Percentiles rank a stretch among this genome's conserved stretches.
phyloP scores from a whole-genome alignment of 1,140 invertebrate species.

The Drosophila murphyi region DNA sequence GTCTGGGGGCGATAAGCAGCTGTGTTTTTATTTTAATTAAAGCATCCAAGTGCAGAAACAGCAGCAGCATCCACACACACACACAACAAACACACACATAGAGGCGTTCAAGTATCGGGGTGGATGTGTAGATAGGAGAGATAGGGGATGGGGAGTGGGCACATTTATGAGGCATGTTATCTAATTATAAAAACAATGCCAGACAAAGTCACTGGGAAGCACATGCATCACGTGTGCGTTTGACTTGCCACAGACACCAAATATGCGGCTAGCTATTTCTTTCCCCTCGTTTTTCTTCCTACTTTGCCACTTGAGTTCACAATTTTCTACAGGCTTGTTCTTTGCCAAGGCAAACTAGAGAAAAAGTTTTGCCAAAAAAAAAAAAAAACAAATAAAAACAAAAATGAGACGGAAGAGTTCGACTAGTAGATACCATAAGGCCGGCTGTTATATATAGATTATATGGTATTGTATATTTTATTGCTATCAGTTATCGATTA shows the following conservation, averaged over 20 bases:
- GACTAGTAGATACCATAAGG: no score
- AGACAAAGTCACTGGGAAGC: constrained; percentile 3
- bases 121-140: no score
- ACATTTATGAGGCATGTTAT: constrained; percentile 58
- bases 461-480: no score
- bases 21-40: constrained; percentile 77
- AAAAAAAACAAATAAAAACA: background rate
- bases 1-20: constrained; percentile 44
- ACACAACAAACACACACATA: background rate
- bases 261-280: constrained; percentile 14
- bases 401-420: background rate
- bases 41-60: constrained; percentile 51
- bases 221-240: constrained; percentile 19
- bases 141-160: background rate
- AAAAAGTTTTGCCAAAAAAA: constrained; percentile 1
- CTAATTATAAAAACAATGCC: constrained; percentile 63
- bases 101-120: no score
- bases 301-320: constrained; percentile 24
- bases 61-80: constrained; percentile 4
- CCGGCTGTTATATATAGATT: no score
- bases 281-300: background rate
- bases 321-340: background rate
- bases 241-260: constrained; percentile 5
- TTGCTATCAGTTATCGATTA: no score
- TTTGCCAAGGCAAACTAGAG: background rate